A percentile compares a stretch with the other conserved stretches of the same genome.
Evolutionary conservation across 2,113 vertebrate genomes (phyloP).

Genomic region (Pholis gunnellus): DNA sequence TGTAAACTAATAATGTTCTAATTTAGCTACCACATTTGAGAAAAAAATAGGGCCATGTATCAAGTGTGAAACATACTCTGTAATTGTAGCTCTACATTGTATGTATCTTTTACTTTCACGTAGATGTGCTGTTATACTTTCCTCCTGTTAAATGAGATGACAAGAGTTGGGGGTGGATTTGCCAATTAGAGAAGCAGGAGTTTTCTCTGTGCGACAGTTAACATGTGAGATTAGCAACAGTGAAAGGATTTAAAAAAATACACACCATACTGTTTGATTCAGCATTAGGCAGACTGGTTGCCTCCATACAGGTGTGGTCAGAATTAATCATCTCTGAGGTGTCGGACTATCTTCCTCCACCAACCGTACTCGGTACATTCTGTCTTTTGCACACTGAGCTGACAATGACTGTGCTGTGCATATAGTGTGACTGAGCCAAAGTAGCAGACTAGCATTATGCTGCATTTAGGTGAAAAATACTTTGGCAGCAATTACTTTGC

Average conservation of each 20-base stretch:
- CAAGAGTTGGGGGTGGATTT: conserved; percentile 44
- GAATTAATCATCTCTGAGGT: background rate
- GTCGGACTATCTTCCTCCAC: background rate
- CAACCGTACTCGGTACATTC: background rate
- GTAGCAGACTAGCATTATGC: background rate
- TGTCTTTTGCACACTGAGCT: background rate
- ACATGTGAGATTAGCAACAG: conserved; percentile 39
- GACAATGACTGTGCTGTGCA: background rate
- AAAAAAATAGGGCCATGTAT: background rate
- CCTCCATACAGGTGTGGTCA: conserved; percentile 11
- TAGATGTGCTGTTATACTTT: conserved; percentile 11
- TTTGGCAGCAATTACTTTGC: no score
- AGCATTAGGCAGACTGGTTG: background rate
- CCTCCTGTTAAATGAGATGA: conserved; percentile 34
- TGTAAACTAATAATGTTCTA: background rate
- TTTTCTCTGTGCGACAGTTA: conserved; percentile 39
- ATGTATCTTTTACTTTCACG: background rate
- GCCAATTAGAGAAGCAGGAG: conserved; percentile 48
- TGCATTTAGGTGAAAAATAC: conserved; percentile 1
- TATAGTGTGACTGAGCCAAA: background rate
- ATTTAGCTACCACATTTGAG: background rate
- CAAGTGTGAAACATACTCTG: conserved; percentile 1
- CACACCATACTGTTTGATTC: conserved; percentile 25
- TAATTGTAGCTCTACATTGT: conserved; percentile 7
- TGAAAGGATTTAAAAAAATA: conserved; percentile 13